Evolutionary conservation across 1,140 invertebrate genomes (phyloP).

Genomic region (Papilio glaucus): DNA sequence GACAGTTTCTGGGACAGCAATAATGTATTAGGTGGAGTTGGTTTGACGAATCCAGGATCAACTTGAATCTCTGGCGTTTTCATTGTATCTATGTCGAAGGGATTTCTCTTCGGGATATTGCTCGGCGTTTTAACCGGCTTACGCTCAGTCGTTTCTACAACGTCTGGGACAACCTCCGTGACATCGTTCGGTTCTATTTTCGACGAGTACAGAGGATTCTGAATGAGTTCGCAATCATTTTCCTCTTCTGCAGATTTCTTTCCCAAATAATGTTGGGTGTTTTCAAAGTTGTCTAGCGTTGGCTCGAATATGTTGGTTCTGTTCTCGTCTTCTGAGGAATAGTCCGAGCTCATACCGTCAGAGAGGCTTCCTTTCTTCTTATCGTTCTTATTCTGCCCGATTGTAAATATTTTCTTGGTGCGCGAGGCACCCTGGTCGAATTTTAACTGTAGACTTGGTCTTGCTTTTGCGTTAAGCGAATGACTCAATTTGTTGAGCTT

Average conservation of each 20-base stretch:
- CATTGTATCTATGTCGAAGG: conserved; percentile 75
- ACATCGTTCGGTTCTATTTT: conserved; percentile 77
- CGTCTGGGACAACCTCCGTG: conserved; percentile 45
- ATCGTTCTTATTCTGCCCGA: conserved; percentile 72
- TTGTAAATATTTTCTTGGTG: conserved; percentile 81
- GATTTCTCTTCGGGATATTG: conserved; percentile 82
- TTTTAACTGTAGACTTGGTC: conserved; percentile 72
- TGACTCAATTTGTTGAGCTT: conserved; percentile 91
- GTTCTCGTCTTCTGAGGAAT: conserved; percentile 80
- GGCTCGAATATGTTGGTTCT: conserved; percentile 82
- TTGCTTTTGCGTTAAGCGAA: conserved; percentile 84
- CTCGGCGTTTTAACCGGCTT: conserved; percentile 65
- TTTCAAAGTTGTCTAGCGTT: conserved; percentile 80
- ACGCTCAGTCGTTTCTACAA: conserved; percentile 48
- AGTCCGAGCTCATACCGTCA: conserved; percentile 80
- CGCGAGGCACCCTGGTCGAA: conserved; percentile 68
- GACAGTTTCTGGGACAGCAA: conserved; percentile 85
- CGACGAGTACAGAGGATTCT: conserved; percentile 79
- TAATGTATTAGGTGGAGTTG: conserved; percentile 81
- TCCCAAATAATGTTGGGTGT: conserved; percentile 80
- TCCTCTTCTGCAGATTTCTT: conserved; percentile 52
- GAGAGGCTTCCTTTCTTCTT: conserved; percentile 79
- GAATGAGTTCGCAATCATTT: conserved; percentile 71
- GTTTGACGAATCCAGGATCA: conserved; percentile 63
- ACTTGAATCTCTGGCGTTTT: conserved; percentile 76